Evolutionary conservation across 2,888 invertebrate genomes (phyloP), one percentile per base, ranked within the genome.

Genomic region (Molanna angustata): DNA sequence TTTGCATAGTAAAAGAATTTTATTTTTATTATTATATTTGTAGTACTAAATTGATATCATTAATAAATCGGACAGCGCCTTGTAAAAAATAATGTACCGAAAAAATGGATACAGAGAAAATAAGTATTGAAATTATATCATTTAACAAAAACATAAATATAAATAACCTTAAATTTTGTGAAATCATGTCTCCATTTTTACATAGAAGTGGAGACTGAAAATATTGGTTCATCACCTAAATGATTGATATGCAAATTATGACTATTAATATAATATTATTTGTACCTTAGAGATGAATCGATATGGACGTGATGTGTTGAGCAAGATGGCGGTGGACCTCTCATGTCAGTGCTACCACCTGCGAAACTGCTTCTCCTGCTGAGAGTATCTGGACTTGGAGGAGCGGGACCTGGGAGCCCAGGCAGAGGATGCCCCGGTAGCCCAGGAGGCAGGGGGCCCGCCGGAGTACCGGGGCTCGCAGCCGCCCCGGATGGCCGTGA

Each of bases 361-460:
- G 80, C 76, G 64, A 84, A 84, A 65, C 85, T 85, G n/a, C n/a
- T n/a, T 58, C 82, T 73, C 68, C 83, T 82, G 65, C 86, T 80
- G 58, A 86, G 80, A 61, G 86, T 86, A 70, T 84, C 84, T 35
- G 88, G 86, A 20, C 88, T 86, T 60, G 88, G 86, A 79, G 50
- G 86, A 83, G 87, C 86, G 32, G 88, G 88, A 54, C 87, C 87
- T 61, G 87, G 68, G n/a, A 84, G 82, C 35, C 80, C 78, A 16
- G 88, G 86, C 61, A 86, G 68, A n/a, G 84, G 81, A 64, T 88
- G 79, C 50, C 86, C 83, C 52, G 86, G 85, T 54, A 82, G 83
- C 40, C 86, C 82, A 16, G 86, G 85, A 20, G 87, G 86, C 33
- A 87, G 87, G 54, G 87, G 87, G 49, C 87, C 86, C 61, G 86